Percentiles rank a stretch among this genome's conserved stretches.
Evolutionary conservation across 1,140 invertebrate species (phyloP).

Genomic region (Drosophila nikananu): DNA sequence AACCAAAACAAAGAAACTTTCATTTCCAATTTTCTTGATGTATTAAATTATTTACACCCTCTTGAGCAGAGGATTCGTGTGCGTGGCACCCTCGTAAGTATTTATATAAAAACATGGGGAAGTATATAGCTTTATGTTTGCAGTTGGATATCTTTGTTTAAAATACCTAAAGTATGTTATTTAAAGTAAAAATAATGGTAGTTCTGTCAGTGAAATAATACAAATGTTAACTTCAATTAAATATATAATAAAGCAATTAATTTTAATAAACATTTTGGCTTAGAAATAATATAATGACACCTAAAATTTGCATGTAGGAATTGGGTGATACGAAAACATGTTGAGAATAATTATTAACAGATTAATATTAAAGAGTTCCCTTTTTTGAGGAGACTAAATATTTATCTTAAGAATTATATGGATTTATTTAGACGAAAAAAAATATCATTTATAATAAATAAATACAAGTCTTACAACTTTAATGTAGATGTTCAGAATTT

Average conservation of each 20-base stretch:
- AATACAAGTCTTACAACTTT: neutral
- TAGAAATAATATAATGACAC: too few relatives aligned
- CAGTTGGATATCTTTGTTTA: neutral
- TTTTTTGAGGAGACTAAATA: too few relatives aligned
- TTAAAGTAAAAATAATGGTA: neutral
- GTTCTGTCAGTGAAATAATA: neutral
- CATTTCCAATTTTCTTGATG: constrained; percentile 84
- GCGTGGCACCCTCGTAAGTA: constrained; percentile 39
- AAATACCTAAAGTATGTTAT: neutral
- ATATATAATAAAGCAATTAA: too few relatives aligned
- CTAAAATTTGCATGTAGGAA: too few relatives aligned
- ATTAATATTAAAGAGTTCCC: too few relatives aligned
- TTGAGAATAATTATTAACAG: too few relatives aligned
- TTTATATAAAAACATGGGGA: neutral
- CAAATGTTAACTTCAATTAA: too few relatives aligned
- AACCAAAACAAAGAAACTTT: constrained; percentile 80
- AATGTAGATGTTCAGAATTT: neutral
- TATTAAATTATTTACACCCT: constrained; percentile 84
- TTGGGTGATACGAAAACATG: too few relatives aligned
- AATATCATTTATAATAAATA: neutral
- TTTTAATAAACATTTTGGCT: too few relatives aligned
- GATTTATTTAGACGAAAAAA: too few relatives aligned
- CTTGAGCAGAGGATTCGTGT: constrained; percentile 75
- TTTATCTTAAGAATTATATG: too few relatives aligned
- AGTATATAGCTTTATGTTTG: constrained; percentile 1